Conservation (phyloP, 1,140 invertebrate species). For the Plodia interpunctella region DNA sequence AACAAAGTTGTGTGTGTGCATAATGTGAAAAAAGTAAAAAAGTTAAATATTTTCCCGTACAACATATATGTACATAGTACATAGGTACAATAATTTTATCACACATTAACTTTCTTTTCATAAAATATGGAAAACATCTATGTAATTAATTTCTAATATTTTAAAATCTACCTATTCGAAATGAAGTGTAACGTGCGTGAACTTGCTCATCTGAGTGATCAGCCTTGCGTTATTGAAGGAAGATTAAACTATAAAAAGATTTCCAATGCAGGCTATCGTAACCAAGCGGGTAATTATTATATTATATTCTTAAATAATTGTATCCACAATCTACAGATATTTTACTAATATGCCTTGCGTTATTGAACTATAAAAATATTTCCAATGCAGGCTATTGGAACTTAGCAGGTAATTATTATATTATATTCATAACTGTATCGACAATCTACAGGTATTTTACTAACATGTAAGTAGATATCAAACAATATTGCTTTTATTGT, state of each 20-base stretch:
- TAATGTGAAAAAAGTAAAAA: too few species aligned
- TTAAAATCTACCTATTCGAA: conserved; percentile 13
- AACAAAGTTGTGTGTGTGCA: too few species aligned
- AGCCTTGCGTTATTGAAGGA: conserved; percentile 80
- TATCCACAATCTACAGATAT: not conserved
- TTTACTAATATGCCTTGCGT: too few species aligned
- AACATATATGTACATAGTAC: too few species aligned
- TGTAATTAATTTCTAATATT: too few species aligned
- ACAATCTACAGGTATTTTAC: not conserved
- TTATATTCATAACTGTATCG: too few species aligned
- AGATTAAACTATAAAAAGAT: conserved; percentile 81
- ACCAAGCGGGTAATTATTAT: conserved; percentile 54
- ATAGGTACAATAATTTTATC: too few species aligned
- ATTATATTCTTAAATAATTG: not conserved
- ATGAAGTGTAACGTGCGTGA: conserved; percentile 84
- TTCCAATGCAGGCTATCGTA: conserved; percentile 75
- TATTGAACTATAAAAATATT: conserved; percentile 81
- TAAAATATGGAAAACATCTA: too few species aligned
- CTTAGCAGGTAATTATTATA: conserved; percentile 50
- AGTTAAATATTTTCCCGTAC: too few species aligned
- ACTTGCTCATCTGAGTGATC: conserved; percentile 77
- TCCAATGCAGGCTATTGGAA: conserved; percentile 76
- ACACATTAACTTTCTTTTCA: too few species aligned
- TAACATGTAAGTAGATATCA: too few species aligned
- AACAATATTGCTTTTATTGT: too few species aligned